Base-by-base conservation (phyloP, 2,888 invertebrate species). In the Caradrina kadenii region DNA sequence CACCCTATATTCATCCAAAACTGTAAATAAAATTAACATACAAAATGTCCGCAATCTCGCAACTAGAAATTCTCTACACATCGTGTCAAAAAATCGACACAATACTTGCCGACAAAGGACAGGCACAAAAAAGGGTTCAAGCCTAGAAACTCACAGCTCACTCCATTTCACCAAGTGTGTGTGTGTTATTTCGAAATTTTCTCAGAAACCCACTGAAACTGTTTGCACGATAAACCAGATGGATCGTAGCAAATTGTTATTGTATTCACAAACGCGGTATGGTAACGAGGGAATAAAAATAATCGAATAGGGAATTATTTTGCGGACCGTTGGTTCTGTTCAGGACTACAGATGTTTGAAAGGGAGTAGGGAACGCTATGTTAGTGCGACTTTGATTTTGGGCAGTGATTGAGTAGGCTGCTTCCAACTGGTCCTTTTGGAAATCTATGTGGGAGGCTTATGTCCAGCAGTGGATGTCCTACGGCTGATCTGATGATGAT, bases 171-270 rank as follows among this genome's bases (percentile, higher is more conserved):
- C 13, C 35, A 49, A 66, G 35, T 39, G 39, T 39, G 13, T 35
- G 55, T 61, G 11, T 35, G 52, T 56, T 60, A 58, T 71, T 58
- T 50, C 1, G 48, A 76, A 69, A 62, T 62, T 50, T 61, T 52
- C 56, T 50, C 11, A 42, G 56, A 39, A 45, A 77, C 63, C 68
- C 76, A 63, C 31, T 19, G 59, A 42, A 74, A 69, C 56, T 50
- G 63, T 69, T 73, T 42, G 19, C 64, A 63, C 63, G 63, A 69
- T 63, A 71, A 76, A 69, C 56, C 71, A 69, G 66, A 71, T 64
- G 73, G 66, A 69, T 81, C 67, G 74, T 55, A 71, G 64, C 58
- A 68, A 74, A 81, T 81, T 69, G 78, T 83, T 80, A 83, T 81
- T 83, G 76, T 76, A 76, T 69, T 68, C 76, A 68, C 60, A 66